phyloP scores from a whole-genome alignment of 2,797 vertebrate species.

The Enteromius viviparus region DNA sequence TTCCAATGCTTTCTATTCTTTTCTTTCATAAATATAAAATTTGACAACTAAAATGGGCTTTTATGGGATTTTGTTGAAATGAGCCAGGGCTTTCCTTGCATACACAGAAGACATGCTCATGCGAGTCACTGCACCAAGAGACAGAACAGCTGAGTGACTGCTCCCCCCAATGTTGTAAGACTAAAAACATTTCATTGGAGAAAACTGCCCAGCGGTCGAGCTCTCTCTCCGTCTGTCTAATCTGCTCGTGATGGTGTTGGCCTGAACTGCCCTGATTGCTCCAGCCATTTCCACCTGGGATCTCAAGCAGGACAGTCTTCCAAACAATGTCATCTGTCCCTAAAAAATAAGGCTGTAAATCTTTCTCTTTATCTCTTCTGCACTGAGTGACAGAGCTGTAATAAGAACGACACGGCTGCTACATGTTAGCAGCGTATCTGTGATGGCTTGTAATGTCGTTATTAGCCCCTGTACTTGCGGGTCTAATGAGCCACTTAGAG shows the following conservation, averaged over 20 bases:
- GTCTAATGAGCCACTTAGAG: conserved; percentile 36
- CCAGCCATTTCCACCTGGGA: conserved; percentile 16
- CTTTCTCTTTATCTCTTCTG: not conserved
- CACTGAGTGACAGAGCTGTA: not conserved
- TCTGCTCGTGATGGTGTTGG: not conserved
- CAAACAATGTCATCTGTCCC: conserved; percentile 10
- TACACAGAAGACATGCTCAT: not conserved
- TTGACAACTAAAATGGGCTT: not conserved
- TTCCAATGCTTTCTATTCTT: not conserved
- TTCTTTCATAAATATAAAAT: conserved; percentile 12
- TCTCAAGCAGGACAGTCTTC: conserved; percentile 9
- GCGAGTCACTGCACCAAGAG: not conserved
- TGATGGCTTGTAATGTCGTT: conserved; percentile 1
- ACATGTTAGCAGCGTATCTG: conserved; percentile 4
- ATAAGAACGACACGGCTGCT: conserved; percentile 7
- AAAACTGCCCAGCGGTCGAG: not conserved
- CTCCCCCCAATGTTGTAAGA: not conserved
- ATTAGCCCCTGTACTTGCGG: conserved; percentile 11
- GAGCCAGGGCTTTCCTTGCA: not conserved
- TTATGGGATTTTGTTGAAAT: conserved; percentile 18
- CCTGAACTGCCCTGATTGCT: not conserved
- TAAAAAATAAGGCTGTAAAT: conserved; percentile 3
- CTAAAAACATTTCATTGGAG: not conserved
- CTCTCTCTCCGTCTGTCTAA: conserved; percentile 9
- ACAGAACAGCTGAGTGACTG: not conserved